Evolutionary conservation across 2,797 vertebrate genomes (phyloP), one percentile per base, ranked within the genome.

Genomic region (Geotrypetes seraphini): DNA sequence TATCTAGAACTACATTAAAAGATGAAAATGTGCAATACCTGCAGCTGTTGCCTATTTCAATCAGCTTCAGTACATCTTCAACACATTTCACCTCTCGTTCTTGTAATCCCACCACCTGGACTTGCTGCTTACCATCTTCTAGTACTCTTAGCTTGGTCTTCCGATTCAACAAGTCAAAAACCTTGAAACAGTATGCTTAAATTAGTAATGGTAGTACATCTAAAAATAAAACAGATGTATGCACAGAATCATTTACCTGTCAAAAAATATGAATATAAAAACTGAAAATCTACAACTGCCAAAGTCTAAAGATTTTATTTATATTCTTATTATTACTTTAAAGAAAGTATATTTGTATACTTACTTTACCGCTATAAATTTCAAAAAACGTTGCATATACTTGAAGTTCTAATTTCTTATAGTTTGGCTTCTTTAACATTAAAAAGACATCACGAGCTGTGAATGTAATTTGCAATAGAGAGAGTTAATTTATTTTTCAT

Each of bases 301-400:
- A 2, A 40, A 3, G 31, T 22, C 5, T 19, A n/a, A n/a, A n/a
- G n/a, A n/a, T n/a, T n/a, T n/a, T n/a, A n/a, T n/a, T n/a, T n/a
- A n/a, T n/a, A n/a, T n/a, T n/a, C n/a, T n/a, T n/a, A n/a, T n/a
- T n/a, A n/a, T n/a, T n/a, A n/a, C n/a, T n/a, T n/a, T n/a, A n/a
- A n/a, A n/a, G n/a, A n/a, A n/a, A n/a, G n/a, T n/a, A n/a, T n/a
- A n/a, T n/a, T n/a, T n/a, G n/a, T n/a, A n/a, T n/a, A 65, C 78
- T 70, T 65, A 77, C 94, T 81, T 98, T 98, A 33, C 95, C 92
- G 48, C 94, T 98, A 71, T 98, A 97, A 73, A 98, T 98, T 78
- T 98, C 95, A 77, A 98, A 98, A 77, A 97, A 98, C 0, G 95
- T 97, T 61, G 93, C 87, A 60, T 85, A 97, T 21, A 97, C 86